A percentile compares a stretch with the other conserved stretches of the same genome.
Evolutionary conservation across 37 sponge, comb jelly and placozoan genomes (phyloP).

Genomic region (Ephydatia muelleri): DNA sequence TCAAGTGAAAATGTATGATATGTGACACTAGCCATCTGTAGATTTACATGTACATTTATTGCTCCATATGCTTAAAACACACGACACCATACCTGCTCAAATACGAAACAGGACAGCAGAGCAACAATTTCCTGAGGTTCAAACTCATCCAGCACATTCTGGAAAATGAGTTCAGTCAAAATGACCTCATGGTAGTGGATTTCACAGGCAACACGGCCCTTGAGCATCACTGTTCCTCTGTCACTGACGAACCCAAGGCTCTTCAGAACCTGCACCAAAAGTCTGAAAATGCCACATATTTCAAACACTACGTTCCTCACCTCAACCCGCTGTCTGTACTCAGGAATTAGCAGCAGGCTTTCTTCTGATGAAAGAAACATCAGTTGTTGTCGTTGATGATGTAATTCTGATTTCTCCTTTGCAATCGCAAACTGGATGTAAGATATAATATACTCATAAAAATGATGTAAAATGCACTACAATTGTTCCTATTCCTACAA

Average conservation of each 20-base stretch:
- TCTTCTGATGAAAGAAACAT: slow-evolving; percentile 81
- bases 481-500: neutral
- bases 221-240: slow-evolving; percentile 58
- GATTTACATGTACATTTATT: too few species aligned
- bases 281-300: neutral
- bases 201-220: slow-evolving; percentile 92
- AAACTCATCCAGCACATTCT: slow-evolving; percentile 71
- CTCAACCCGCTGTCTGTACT: slow-evolving; percentile 71
- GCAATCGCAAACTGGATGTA: slow-evolving; percentile 52
- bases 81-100: slow-evolving; percentile 77
- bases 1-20: too few species aligned
- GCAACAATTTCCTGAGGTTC: slow-evolving; percentile 87
- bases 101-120: slow-evolving; percentile 89
- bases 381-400: slow-evolving; percentile 19
- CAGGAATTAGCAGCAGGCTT: slow-evolving; percentile 88
- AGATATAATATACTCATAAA: neutral
- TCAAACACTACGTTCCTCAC: slow-evolving; percentile 12
- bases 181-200: slow-evolving; percentile 87
- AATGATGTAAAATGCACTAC: neutral
- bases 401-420: slow-evolving; percentile 47
- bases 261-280: slow-evolving; percentile 72
- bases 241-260: slow-evolving; percentile 69
- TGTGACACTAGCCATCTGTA: too few species aligned
- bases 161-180: slow-evolving; percentile 91
- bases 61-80: too few species aligned